phyloP scores from a whole-genome alignment of 2,888 invertebrate genomes.

The Amphipoea lucens region DNA sequence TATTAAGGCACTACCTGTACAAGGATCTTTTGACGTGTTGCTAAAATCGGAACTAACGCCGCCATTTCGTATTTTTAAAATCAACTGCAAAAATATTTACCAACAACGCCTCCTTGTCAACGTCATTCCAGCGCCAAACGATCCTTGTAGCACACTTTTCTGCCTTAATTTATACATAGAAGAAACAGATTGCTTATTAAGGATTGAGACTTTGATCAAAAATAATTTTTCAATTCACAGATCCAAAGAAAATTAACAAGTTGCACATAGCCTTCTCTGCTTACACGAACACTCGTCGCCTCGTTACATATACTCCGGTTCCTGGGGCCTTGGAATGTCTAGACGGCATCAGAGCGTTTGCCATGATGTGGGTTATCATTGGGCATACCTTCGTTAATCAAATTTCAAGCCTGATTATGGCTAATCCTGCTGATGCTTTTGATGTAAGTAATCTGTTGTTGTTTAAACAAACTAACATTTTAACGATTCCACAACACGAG shows the following conservation, averaged over 20 bases:
- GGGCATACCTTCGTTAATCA: slow-evolving; percentile 79
- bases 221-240: slow-evolving; percentile 64
- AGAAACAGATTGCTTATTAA: neutral
- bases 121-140: neutral
- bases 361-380: slow-evolving; percentile 88
- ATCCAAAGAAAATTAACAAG: slow-evolving; percentile 72
- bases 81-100: neutral
- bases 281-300: slow-evolving; percentile 82
- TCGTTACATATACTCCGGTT: slow-evolving; percentile 77
- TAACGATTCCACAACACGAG: neutral
- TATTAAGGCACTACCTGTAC: neutral
- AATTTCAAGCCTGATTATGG: slow-evolving; percentile 57
- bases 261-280: slow-evolving; percentile 76
- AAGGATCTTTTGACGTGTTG: neutral
- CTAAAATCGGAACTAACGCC: neutral
- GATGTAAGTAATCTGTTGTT: slow-evolving; percentile 64
- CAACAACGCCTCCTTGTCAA: neutral
- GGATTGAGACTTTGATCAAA: neutral
- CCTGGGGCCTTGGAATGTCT: slow-evolving; percentile 83
- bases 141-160: neutral
- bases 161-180: neutral
- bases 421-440: slow-evolving; percentile 72
- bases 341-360: slow-evolving; percentile 85
- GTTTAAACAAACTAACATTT: neutral
- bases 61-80: neutral